Conservation (phyloP, 2,113 vertebrate species). For the Emberiza fucata region DNA sequence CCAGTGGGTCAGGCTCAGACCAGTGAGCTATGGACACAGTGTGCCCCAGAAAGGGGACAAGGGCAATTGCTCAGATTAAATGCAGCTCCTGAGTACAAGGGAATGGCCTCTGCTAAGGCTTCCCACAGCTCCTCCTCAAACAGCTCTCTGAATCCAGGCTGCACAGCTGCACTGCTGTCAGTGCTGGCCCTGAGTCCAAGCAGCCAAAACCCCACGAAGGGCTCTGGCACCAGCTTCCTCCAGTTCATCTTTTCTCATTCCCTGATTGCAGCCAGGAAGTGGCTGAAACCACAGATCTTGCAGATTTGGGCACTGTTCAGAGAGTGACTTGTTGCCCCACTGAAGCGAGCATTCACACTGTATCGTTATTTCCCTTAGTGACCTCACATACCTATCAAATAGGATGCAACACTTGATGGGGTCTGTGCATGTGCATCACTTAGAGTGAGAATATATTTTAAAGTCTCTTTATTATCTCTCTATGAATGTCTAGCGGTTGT, state of each 20-base stretch:
- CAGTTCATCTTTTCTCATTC: neutral
- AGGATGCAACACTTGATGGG: neutral
- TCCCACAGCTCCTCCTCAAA: neutral
- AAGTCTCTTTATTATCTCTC: neutral
- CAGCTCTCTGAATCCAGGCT: neutral
- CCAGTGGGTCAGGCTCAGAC: fast-evolving
- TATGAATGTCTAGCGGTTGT: neutral
- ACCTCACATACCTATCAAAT: neutral
- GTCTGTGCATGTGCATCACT: neutral
- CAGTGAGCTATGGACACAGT: neutral
- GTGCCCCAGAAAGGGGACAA: neutral
- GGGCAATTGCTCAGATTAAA: neutral
- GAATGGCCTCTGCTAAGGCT: neutral
- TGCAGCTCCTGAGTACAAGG: neutral
- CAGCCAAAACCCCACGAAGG: neutral
- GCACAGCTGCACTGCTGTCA: neutral
- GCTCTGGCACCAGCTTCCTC: neutral
- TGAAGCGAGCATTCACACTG: neutral
- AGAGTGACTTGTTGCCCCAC: neutral
- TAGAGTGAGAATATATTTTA: neutral
- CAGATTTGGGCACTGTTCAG: neutral
- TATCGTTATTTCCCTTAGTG: neutral
- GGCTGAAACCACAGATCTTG: neutral
- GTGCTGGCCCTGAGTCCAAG: neutral
- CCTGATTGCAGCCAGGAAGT: neutral